Base-by-base conservation (phyloP, 2,888 invertebrate genomes). In the Callyntrura sp. region DNA sequence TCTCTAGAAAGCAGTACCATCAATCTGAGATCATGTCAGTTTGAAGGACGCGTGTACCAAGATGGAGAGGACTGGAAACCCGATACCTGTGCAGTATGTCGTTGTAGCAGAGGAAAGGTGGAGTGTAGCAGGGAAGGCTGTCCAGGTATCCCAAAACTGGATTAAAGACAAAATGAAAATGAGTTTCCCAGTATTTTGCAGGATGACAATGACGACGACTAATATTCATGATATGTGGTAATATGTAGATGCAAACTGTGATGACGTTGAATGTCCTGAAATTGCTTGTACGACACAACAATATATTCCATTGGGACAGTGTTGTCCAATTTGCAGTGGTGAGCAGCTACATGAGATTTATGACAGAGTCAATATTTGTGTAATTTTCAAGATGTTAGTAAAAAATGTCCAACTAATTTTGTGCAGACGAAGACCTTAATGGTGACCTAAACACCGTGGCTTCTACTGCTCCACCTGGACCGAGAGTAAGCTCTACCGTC, bases 81-180 rank as follows among this genome's bases (percentile, higher is more conserved):
- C 92, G 96, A 96, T 94, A 95, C 96, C 92, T 97, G 97, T 94
- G 97, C 97, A 0, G 95, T 96, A 28, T 98, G 98, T 94, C 95
- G 96, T 68, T 98, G 98, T 94, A 94, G 95, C 79, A 94, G 95
- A 25, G 97, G 97, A 0, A 95, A 96, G 62, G 96, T 97, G 65
- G 95, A 95, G 76, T 96, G 96, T 93, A 94, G 93, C 88, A 94
- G 94, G 6, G 94, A 94, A 88, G 94, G 93, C 4, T 93, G 93
- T 88, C 92, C 92, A 87, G 92, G 92, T 93, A 35, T 14, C 45
- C 8, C 1, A 57, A n/a, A 14, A 51, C 35, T 5, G 45, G 17
- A 12, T 78, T 51, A 48, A 51, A 62, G 9, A 3, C 9, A 5
- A 62, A 62, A 62, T 62, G 17, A 23, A 23, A 62, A n/a, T n/a